Base-by-base conservation (phyloP, 2,797 vertebrate genomes). In the Vireo griseus region DNA sequence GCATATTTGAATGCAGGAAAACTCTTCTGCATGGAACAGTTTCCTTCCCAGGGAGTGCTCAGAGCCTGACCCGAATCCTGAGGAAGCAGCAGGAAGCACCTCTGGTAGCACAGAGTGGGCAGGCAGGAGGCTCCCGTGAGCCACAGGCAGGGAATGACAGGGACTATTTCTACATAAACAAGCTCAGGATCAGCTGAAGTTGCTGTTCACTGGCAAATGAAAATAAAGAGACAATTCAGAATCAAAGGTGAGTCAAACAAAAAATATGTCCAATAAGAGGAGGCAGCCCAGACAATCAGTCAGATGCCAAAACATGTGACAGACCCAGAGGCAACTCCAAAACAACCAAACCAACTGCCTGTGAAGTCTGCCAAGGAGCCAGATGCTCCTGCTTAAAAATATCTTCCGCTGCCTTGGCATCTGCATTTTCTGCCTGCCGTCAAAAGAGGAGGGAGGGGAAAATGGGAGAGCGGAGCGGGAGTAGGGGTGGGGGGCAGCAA, bases 321-420 rank as follows among this genome's bases (percentile, higher is more conserved):
- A 96, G 96, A 97, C 97, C 98, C 98, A 97, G 97, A 98, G 98
- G 98, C 97, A 96, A 97, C 97, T 98, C 97, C 92, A 96, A 97
- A 97, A 97, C 97, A 97, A 97, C 97, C 97, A 88, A 97, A 97
- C 97, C 97, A 98, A 97, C 96, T 97, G 97, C 94, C 95, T 97
- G 96, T 90, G 90, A 95, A 97, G 96, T 96, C 97, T 98, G 98
- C 98, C 98, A 98, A 98, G 92, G 96, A 97, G 96, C 97, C 98
- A 98, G 98, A 98, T 98, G 98, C 98, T 97, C 95, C 92, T 97
- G 97, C 97, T 98, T 98, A 98, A 98, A 98, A 98, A 98, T 98
- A 98, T 98, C 98, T 98, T 98, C 97, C 90, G 31, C 97, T 97
- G 97, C 97, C 94, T 97, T 97, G 97, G 98, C 97, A 97, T 97